A percentile compares a stretch with the other conserved stretches of the same genome.
Conservation (phyloP, 1,140 invertebrate genomes). For the Oncopodura yosiiana region DNA sequence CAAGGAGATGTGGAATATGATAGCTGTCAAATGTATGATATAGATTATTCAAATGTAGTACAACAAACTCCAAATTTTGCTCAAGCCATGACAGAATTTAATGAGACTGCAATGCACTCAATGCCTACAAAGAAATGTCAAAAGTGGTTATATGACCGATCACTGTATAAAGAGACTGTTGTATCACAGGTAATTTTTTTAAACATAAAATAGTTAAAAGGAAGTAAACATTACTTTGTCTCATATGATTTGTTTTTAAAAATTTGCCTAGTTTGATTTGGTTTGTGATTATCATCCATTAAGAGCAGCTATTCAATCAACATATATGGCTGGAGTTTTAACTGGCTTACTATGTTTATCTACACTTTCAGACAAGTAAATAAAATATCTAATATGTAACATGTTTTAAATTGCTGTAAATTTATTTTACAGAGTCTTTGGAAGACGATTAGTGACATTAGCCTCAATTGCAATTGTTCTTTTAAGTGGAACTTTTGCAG, state of each 20-base stretch:
- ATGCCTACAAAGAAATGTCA: constrained; percentile 5
- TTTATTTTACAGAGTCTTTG: constrained; percentile 9
- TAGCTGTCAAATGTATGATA: no score
- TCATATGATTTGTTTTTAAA: no score
- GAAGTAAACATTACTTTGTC: background rate
- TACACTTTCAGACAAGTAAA: constrained; percentile 5
- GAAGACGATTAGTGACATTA: constrained; percentile 14
- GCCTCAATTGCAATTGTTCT: constrained; percentile 8
- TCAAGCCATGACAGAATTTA: constrained; percentile 7
- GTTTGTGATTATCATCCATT: constrained; percentile 30
- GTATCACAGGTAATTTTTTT: constrained; percentile 25
- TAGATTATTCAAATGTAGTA: no score
- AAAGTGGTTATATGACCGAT: constrained; percentile 25
- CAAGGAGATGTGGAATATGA: no score
- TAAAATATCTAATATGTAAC: background rate
- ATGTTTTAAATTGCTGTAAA: background rate
- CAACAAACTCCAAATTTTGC: no score
- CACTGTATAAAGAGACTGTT: constrained; percentile 17
- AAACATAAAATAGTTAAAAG: background rate
- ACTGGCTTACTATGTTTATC: background rate
- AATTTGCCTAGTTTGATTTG: constrained; percentile 32
- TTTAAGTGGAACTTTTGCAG: constrained; percentile 40
- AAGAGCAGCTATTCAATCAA: constrained; percentile 25
- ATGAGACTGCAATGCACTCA: constrained; percentile 4
- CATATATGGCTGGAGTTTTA: constrained; percentile 23